These are phyloP conservation scores for Delphinapterus leucas DNA, from an alignment of 2,113 vertebrate genomes.

Conservation along the genomic window DNA sequence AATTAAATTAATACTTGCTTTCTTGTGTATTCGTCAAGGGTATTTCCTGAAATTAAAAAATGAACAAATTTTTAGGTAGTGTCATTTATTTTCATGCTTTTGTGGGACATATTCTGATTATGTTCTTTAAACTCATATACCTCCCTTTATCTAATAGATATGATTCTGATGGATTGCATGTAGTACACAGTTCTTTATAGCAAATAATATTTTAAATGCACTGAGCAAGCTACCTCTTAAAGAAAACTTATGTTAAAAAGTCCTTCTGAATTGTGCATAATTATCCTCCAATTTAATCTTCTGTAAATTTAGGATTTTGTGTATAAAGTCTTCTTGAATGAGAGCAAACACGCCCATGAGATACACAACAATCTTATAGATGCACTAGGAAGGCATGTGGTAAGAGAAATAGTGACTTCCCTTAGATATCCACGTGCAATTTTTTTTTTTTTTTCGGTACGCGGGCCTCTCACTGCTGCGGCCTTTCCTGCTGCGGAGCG, in stretches of 20 bases:
- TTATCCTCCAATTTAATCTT: background rate
- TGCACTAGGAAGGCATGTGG: background rate
- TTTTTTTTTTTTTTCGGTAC: background rate
- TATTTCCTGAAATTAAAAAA: background rate
- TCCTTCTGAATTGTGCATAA: background rate
- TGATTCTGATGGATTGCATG: background rate
- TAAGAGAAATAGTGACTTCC: background rate
- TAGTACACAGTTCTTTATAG: background rate
- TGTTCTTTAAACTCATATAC: background rate
- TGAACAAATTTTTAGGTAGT: background rate
- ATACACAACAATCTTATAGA: background rate
- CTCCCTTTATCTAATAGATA: background rate
- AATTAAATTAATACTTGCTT: background rate
- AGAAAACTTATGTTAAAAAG: background rate
- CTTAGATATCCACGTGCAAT: background rate
- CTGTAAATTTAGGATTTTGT: background rate
- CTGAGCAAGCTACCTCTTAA: background rate
- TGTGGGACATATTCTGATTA: background rate
- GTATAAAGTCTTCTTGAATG: background rate
- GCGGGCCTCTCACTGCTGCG: too few relatives aligned
- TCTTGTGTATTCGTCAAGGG: background rate
- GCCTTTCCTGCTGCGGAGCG: too few relatives aligned
- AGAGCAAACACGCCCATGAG: background rate
- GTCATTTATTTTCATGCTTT: background rate
- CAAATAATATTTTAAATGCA: background rate